Evolutionary conservation across 92 coral and sea anemone genomes (phyloP).

Genomic region (Zoanthus gigantus): DNA sequence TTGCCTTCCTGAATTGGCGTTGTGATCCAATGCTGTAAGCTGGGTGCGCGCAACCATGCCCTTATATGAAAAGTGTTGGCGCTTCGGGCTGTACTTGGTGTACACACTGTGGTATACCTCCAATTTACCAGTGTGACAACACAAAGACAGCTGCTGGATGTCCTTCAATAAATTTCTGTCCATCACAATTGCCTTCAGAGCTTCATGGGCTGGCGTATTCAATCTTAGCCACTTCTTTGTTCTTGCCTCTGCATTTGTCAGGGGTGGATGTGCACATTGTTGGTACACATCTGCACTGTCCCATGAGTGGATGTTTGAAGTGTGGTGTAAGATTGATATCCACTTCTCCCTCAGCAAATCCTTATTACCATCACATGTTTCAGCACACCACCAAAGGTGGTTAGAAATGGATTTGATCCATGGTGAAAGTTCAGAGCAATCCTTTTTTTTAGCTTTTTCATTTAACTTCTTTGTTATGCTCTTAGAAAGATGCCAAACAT

Average conservation of each 20-base stretch:
- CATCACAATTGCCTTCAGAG: conserved; percentile 49
- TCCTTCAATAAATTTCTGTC: conserved; percentile 45
- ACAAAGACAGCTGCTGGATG: conserved; percentile 56
- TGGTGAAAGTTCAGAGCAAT: not conserved
- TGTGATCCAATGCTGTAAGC: conserved; percentile 60
- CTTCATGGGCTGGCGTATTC: conserved; percentile 36
- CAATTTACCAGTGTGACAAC: conserved; percentile 60
- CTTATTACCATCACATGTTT: conserved; percentile 5
- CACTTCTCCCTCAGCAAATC: not conserved
- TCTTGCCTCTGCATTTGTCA: not conserved
- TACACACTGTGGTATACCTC: conserved; percentile 59
- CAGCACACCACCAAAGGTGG: conserved; percentile 25
- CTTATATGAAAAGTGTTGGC: conserved; percentile 44
- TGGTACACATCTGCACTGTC: not conserved
- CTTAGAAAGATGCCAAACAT: conserved; percentile 14
- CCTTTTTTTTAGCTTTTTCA: not conserved
- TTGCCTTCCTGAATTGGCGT: conserved; percentile 59
- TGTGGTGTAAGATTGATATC: conserved; percentile 2
- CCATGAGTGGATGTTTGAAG: conserved; percentile 13
- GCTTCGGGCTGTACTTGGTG: conserved; percentile 29
- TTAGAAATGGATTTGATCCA: conserved; percentile 4
- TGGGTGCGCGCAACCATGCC: conserved; percentile 11
- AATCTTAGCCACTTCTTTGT: conserved; percentile 35
- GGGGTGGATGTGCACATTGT: not conserved
- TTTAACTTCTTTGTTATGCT: conserved; percentile 7